Percentiles rank a stretch among this genome's conserved stretches.
Evolutionary conservation across 2,113 vertebrate species (phyloP).

Genomic region (Mastomys coucha): DNA sequence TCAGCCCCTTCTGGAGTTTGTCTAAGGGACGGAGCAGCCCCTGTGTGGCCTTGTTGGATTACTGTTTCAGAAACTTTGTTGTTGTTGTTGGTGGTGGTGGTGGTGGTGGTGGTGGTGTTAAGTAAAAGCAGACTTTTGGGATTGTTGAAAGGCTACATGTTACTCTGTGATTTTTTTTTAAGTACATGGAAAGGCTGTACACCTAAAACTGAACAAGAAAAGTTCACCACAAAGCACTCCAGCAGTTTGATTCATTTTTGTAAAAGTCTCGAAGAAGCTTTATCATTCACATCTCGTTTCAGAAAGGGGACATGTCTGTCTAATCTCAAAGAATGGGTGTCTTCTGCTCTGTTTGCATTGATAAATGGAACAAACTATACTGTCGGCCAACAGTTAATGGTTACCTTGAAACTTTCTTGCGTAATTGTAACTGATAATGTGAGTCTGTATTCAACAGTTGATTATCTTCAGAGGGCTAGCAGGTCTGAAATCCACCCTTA

Average conservation of each 20-base stretch:
- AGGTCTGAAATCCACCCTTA: background rate
- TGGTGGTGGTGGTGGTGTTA: no score
- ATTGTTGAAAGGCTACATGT: background rate
- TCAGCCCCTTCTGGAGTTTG: constrained; percentile 4
- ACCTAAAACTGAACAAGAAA: constrained; percentile 2
- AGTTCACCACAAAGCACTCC: background rate
- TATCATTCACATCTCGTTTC: background rate
- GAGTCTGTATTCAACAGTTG: background rate
- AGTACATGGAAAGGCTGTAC: background rate
- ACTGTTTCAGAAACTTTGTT: constrained; percentile 23
- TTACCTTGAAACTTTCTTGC: background rate
- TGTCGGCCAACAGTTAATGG: background rate
- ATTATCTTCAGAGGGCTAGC: background rate
- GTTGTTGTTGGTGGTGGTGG: background rate
- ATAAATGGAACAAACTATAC: background rate
- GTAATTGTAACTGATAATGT: background rate
- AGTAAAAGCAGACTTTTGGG: constrained; percentile 22
- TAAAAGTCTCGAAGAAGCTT: background rate
- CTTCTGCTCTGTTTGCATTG: background rate
- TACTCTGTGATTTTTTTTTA: constrained; percentile 19
- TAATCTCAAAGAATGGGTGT: background rate
- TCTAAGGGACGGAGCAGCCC: background rate
- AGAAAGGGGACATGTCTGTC: background rate
- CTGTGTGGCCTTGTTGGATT: constrained; percentile 7
- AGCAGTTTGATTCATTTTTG: background rate